Base-by-base conservation (phyloP, 2,797 vertebrate species). In the Caiman crocodilus region DNA sequence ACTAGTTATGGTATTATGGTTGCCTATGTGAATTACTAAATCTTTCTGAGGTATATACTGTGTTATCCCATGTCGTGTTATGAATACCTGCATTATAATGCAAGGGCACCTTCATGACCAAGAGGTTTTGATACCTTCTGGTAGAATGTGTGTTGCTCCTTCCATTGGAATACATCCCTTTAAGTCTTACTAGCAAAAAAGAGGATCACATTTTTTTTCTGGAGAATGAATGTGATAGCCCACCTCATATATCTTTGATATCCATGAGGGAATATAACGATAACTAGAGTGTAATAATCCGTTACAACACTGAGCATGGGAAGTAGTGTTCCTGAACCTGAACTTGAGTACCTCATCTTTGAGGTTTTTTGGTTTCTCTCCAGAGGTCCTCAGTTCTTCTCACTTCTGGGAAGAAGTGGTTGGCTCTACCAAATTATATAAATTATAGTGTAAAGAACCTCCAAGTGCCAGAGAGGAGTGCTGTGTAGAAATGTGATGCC, bases 311-410 rank as follows among this genome's bases (percentile, higher is more conserved):
- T 2, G 23, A 42, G 63, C 81, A 28, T 58, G 63, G 1, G 32
- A 23, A 91, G 80, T 81, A 88, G 42, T 55, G 67, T 0, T 1
- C 25, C 18, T 79, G 76, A 81, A 85, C 58, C 30, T 84, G 20
- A 63, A 58, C 88, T 84, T 11, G 79, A 87, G 92, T 85, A 93
- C 65, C 56, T 94, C 93, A 93, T 83, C 59, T 84, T 61, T 86
- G 61, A 21, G 11, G 32, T 35, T 42, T 21, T 23, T 6, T 73
- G 23, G 7, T 42, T 23, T 73, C 35, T 85, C 87, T 87, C 60
- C 85, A 83, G 57, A 59, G 92, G 91, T 50, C 42, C 42, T 50
- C 42, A 50, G 42, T 50, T 50, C 42, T 50, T 50, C 42, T 3
- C 10, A 50, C 42, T 50, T 10, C 42, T 50, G 42, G 42, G 42